Percentiles rank a stretch among this genome's conserved stretches.
These are phyloP conservation scores for Brachionus manjavacas DNA, from an alignment of 1,140 invertebrate species.

Conservation along the genomic window DNA sequence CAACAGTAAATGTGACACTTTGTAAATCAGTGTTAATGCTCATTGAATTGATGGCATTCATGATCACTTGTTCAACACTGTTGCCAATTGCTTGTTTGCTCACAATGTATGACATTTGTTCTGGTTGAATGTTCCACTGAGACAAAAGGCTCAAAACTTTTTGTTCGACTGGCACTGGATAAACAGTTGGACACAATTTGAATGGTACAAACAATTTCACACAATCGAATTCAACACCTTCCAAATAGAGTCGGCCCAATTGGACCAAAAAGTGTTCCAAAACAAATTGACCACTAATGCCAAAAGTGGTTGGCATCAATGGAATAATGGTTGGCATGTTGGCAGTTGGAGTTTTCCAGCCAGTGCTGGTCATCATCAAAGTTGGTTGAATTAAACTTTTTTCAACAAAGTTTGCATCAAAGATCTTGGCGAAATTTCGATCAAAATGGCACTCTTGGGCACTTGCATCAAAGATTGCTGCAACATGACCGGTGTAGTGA, in stretches of 20 bases:
- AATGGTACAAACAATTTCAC: constrained; percentile 18
- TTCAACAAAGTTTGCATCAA: constrained; percentile 80
- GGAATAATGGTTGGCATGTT: background rate
- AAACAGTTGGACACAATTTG: background rate
- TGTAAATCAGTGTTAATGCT: background rate
- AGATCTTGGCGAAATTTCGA: constrained; percentile 87
- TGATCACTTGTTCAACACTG: background rate
- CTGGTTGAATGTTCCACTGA: constrained; percentile 23
- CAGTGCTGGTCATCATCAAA: background rate
- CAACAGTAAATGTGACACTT: background rate
- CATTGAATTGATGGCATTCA: background rate
- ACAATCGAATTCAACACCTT: constrained; percentile 6
- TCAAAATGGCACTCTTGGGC: constrained; percentile 76
- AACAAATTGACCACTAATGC: background rate
- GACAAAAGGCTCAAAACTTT: background rate
- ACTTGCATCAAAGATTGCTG: constrained; percentile 75
- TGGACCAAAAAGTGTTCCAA: constrained; percentile 27
- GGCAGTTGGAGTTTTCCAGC: background rate
- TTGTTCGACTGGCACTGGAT: constrained; percentile 12
- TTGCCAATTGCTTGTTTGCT: background rate
- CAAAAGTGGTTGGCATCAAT: constrained; percentile 20
- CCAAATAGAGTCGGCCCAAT: background rate
- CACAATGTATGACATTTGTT: background rate
- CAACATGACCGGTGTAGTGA: constrained; percentile 76
- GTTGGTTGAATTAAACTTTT: constrained; percentile 57